A percentile compares a stretch with the other conserved stretches of the same genome.
phyloP scores from a whole-genome alignment of 2,888 invertebrate genomes.

The Erpobdella octoculata region DNA sequence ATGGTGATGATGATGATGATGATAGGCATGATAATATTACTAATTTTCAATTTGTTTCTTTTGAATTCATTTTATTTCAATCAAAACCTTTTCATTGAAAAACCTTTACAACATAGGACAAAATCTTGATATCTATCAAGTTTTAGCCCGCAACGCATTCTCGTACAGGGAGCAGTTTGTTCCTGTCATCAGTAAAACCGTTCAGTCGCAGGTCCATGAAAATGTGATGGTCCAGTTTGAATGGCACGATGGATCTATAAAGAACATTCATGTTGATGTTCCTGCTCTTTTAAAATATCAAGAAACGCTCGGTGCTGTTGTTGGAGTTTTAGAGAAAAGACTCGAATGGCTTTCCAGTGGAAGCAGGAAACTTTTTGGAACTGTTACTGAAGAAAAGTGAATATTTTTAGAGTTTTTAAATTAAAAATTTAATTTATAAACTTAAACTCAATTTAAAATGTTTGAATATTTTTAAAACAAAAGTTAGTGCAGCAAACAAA shows the following conservation, averaged over 20 bases:
- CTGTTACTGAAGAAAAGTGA: slow-evolving; percentile 50
- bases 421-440: too few species aligned
- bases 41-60: background rate
- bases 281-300: slow-evolving; percentile 52
- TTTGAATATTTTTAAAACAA: too few species aligned
- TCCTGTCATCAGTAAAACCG: slow-evolving; percentile 51
- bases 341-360: slow-evolving; percentile 50
- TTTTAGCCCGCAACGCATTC: slow-evolving; percentile 52
- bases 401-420: too few species aligned
- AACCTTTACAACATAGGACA: slow-evolving; percentile 42
- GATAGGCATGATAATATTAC: background rate
- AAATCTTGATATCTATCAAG: slow-evolving; percentile 50
- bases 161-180: slow-evolving; percentile 51
- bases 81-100: too few species aligned
- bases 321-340: slow-evolving; percentile 49
- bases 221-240: slow-evolving; percentile 52
- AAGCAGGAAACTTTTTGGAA: slow-evolving; percentile 50
- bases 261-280: slow-evolving; percentile 53
- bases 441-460: too few species aligned
- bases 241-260: slow-evolving; percentile 52
- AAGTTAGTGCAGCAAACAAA: too few species aligned
- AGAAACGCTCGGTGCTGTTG: slow-evolving; percentile 49
- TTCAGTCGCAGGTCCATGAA: slow-evolving; percentile 52
- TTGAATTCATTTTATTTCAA: background rate
- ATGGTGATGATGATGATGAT: background rate